Evolutionary conservation across 2,797 vertebrate genomes (phyloP).

Genomic region (Lemur catta): DNA sequence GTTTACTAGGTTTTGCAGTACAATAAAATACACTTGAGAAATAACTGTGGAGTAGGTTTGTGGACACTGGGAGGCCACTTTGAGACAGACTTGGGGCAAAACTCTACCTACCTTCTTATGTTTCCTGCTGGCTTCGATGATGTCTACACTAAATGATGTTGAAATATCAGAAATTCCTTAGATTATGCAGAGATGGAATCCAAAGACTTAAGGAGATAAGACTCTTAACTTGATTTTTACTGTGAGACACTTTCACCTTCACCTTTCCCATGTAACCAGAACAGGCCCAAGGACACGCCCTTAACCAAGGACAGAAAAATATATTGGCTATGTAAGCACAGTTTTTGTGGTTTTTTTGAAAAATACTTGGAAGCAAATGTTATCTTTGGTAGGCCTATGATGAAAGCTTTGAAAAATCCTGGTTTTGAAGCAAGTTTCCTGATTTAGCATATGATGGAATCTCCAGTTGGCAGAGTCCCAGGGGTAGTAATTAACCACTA

Average conservation of each 20-base stretch:
- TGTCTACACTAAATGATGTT: neutral
- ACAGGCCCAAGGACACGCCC: neutral
- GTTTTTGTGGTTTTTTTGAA: neutral
- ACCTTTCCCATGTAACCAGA: neutral
- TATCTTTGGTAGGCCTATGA: neutral
- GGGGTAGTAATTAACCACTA: neutral
- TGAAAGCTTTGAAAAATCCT: neutral
- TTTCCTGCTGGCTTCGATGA: neutral
- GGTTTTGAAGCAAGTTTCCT: neutral
- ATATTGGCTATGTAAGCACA: neutral
- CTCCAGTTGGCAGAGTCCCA: neutral
- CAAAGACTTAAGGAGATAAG: neutral
- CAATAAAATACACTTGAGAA: neutral
- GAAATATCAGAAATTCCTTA: neutral
- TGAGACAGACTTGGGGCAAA: neutral
- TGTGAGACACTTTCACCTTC: neutral
- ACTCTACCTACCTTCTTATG: neutral
- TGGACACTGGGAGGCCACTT: neutral
- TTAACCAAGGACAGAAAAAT: neutral
- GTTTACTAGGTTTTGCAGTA: neutral
- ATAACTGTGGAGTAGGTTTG: neutral
- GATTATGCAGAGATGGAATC: neutral
- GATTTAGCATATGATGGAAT: neutral
- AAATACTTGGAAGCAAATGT: neutral
- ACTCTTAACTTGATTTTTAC: neutral